A percentile compares a stretch with the other conserved stretches of the same genome.
Evolutionary conservation across 2,888 invertebrate species (phyloP).

Genomic region (Helleia helle): DNA sequence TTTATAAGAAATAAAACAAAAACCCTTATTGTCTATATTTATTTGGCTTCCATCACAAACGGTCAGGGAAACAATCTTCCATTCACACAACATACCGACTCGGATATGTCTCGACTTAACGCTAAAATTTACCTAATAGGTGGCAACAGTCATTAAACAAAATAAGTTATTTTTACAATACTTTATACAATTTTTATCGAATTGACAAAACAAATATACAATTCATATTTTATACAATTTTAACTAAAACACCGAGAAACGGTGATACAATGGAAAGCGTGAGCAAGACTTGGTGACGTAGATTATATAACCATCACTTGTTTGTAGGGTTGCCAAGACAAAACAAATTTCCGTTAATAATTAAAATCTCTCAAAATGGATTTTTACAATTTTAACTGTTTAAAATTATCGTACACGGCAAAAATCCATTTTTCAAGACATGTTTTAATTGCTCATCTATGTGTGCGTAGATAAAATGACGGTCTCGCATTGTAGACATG

Average conservation of each 20-base stretch:
- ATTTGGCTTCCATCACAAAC: slow-evolving; percentile 60
- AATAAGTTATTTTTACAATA: slow-evolving; percentile 42
- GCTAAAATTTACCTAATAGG: slow-evolving; percentile 20
- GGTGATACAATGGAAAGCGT: not conserved
- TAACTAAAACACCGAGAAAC: not conserved
- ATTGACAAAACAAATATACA: slow-evolving; percentile 20
- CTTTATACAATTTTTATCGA: slow-evolving; percentile 38
- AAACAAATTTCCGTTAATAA: not conserved
- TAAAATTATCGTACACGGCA: slow-evolving; percentile 4
- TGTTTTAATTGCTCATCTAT: not conserved
- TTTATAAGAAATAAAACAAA: slow-evolving; percentile 21
- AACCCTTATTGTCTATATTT: slow-evolving; percentile 38
- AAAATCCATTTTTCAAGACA: slow-evolving; percentile 5
- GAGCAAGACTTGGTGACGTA: slow-evolving; percentile 1
- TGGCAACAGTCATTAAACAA: slow-evolving; percentile 22
- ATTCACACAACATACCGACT: slow-evolving; percentile 16
- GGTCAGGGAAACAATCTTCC: slow-evolving; percentile 22
- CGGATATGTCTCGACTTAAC: slow-evolving; percentile 14
- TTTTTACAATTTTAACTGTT: slow-evolving; percentile 2
- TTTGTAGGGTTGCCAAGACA: not conserved
- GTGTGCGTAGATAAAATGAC: not conserved
- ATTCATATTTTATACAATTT: slow-evolving; percentile 7
- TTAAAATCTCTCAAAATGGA: not conserved
- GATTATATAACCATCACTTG: slow-evolving; percentile 9
- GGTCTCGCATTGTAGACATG: slow-evolving; percentile 7